These are phyloP conservation scores for Drosophila suboccidentalis DNA, from an alignment of 2,888 invertebrate species.

Conservation along the genomic window DNA sequence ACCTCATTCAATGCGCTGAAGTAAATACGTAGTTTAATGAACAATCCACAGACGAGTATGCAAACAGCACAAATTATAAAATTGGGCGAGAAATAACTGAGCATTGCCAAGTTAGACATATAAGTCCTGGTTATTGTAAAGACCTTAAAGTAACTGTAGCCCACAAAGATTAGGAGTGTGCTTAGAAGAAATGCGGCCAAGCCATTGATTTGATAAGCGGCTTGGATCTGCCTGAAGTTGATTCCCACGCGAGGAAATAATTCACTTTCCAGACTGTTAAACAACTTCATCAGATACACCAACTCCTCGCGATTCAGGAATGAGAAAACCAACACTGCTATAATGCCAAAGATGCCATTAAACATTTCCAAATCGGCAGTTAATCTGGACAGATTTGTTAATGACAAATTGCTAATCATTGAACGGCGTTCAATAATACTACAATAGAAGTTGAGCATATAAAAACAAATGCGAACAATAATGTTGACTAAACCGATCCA, in stretches of 20 bases:
- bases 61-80: slow-evolving; percentile 73
- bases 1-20: slow-evolving; percentile 79
- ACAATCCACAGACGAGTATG: slow-evolving; percentile 60
- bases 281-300: slow-evolving; percentile 42
- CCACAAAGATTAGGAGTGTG: slow-evolving; percentile 49
- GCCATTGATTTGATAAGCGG: slow-evolving; percentile 48
- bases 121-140: slow-evolving; percentile 33
- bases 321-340: slow-evolving; percentile 56
- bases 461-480: slow-evolving; percentile 56
- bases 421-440: slow-evolving; percentile 48
- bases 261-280: slow-evolving; percentile 63
- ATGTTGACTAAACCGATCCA: slow-evolving; percentile 60
- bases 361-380: slow-evolving; percentile 75
- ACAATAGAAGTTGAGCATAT: slow-evolving; percentile 50
- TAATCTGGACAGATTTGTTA: slow-evolving; percentile 66
- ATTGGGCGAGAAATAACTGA: slow-evolving; percentile 78
- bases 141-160: slow-evolving; percentile 57
- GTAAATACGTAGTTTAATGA: slow-evolving; percentile 70
- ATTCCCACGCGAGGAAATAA: slow-evolving; percentile 70
- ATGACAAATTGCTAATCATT: slow-evolving; percentile 71
- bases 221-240: slow-evolving; percentile 55
- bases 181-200: slow-evolving; percentile 37
- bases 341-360: slow-evolving; percentile 72
- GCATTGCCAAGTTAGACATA: slow-evolving; percentile 44
- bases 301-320: slow-evolving; percentile 52